Conservation (phyloP, 2,888 invertebrate species). For the Aproaerema taeniolella region DNA sequence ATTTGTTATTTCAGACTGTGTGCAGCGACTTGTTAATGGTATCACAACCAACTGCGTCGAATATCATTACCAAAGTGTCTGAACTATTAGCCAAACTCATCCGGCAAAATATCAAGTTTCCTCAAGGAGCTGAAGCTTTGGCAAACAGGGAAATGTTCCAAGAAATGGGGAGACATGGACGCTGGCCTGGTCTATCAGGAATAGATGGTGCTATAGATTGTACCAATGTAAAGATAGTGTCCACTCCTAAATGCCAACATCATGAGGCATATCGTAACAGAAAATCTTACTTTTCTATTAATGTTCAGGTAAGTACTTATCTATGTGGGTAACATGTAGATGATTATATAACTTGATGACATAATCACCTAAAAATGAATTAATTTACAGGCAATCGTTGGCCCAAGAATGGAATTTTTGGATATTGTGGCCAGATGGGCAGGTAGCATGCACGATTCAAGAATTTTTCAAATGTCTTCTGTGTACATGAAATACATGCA, state of each 20-base stretch:
- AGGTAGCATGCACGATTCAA: neutral
- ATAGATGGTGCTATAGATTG: constrained; percentile 15
- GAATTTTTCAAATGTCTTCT: neutral
- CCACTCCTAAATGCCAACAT: constrained; percentile 14
- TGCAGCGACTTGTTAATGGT: neutral
- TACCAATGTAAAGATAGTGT: constrained; percentile 15
- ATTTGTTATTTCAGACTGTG: neutral
- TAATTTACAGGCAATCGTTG: constrained; percentile 8
- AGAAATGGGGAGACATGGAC: neutral
- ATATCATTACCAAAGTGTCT: neutral
- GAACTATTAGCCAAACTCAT: neutral
- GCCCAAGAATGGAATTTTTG: neutral
- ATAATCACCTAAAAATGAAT: neutral
- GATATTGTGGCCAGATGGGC: too few species aligned
- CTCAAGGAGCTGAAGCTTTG: neutral
- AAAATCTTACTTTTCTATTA: too few species aligned
- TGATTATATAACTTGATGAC: neutral
- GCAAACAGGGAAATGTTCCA: neutral
- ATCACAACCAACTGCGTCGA: neutral
- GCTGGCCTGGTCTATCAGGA: constrained; percentile 12
- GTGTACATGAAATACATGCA: neutral
- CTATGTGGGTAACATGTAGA: neutral
- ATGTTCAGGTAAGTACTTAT: constrained; percentile 12
- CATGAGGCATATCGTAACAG: constrained; percentile 15
- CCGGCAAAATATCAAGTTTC: neutral